phyloP scores from a whole-genome alignment of 2,113 vertebrate species.

The Pseudorectes ferrugineus region DNA sequence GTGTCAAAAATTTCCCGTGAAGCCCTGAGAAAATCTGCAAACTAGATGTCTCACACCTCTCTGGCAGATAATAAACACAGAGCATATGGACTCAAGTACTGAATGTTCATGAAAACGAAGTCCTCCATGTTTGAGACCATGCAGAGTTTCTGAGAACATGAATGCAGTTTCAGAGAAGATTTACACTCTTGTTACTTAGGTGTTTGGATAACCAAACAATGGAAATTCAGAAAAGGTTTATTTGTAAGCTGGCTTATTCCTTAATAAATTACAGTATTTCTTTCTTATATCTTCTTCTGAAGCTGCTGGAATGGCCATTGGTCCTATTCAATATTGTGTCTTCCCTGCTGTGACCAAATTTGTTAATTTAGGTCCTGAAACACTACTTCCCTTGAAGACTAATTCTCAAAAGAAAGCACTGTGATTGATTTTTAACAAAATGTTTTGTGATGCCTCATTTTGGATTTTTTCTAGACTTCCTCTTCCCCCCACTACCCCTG shows the following conservation, averaged over 20 bases:
- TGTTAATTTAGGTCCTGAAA: not conserved
- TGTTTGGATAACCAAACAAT: not conserved
- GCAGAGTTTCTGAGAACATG: not conserved
- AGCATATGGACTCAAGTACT: constrained; percentile 28
- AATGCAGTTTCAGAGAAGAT: not conserved
- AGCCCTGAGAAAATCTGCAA: constrained; percentile 40
- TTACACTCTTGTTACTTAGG: not conserved
- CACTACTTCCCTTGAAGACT: not conserved
- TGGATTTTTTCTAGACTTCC: not conserved
- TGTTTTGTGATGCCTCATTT: not conserved
- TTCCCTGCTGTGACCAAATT: not conserved
- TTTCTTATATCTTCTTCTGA: not conserved
- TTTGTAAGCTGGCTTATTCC: not conserved
- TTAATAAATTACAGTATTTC: not conserved
- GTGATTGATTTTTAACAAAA: not conserved
- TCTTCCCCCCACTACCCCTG: not conserved
- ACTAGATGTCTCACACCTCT: constrained; percentile 44
- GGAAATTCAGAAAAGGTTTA: not conserved
- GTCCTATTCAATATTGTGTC: not conserved
- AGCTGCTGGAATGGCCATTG: not conserved
- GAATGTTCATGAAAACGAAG: not conserved
- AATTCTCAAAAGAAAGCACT: not conserved
- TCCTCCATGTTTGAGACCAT: not conserved
- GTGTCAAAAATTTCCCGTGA: constrained; percentile 8
- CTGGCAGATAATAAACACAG: constrained; percentile 30